Percentiles rank a stretch among this genome's conserved stretches.
These are phyloP conservation scores for Megastigmus dorsalis DNA, from an alignment of 2,888 invertebrate species.

Conservation along the genomic window DNA sequence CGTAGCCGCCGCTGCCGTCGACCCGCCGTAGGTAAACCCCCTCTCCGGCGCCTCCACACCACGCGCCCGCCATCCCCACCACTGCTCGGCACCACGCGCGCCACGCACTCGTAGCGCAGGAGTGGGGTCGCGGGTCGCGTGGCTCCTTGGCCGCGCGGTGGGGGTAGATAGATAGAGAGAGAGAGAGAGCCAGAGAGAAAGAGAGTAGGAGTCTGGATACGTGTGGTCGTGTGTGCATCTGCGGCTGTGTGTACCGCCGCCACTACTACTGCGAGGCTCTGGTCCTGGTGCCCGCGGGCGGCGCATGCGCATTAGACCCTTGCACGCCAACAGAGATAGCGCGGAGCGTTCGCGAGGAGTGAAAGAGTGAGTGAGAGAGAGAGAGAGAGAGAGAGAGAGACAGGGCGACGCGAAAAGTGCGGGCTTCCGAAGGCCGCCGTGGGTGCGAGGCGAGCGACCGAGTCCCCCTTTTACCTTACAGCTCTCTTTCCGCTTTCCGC, in stretches of 20 bases:
- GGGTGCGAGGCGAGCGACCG: constrained; percentile 51
- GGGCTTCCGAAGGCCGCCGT: constrained; percentile 54
- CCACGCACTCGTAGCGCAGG: constrained; percentile 38
- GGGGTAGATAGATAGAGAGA: constrained; percentile 32
- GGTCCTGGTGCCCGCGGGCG: constrained; percentile 30
- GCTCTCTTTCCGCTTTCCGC: constrained; percentile 20
- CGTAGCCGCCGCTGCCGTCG: constrained; percentile 40
- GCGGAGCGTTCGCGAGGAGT: neutral
- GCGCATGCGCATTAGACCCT: constrained; percentile 46
- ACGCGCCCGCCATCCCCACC: constrained; percentile 40
- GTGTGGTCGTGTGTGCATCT: too few relatives aligned
- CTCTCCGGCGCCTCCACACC: constrained; percentile 1
- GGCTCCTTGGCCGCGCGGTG: constrained; percentile 29
- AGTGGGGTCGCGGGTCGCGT: constrained; percentile 55
- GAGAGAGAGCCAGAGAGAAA: too few relatives aligned
- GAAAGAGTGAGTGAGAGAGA: neutral
- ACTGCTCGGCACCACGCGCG: constrained; percentile 41
- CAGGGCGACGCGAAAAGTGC: constrained; percentile 35
- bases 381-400: neutral
- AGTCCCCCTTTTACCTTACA: constrained; percentile 52
- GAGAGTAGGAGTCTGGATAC: too few relatives aligned
- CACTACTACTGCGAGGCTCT: neutral
- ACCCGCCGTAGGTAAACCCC: constrained; percentile 15
- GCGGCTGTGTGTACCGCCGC: too few relatives aligned
- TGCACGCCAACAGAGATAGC: constrained; percentile 12